These are phyloP conservation scores for Amniataba percoides DNA, from an alignment of 2,797 vertebrate species.

Conservation along the genomic window DNA sequence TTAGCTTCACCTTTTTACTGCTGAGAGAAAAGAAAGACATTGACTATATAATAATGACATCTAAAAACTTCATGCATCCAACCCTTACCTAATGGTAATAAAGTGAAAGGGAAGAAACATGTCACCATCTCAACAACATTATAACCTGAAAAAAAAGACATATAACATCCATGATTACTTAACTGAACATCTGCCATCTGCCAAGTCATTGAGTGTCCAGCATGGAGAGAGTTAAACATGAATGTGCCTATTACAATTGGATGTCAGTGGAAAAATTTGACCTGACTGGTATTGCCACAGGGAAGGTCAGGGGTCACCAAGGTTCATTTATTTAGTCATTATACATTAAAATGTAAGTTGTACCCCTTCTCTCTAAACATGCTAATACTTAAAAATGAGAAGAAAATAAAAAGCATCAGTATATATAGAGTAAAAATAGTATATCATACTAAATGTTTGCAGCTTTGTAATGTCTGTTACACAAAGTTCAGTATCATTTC, in stretches of 20 bases:
- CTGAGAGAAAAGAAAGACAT: not conserved
- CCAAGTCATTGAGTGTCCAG: not conserved
- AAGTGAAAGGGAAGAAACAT: not conserved
- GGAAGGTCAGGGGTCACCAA: too few species aligned
- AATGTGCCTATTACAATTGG: not conserved
- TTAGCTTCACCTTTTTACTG: conserved; percentile 87
- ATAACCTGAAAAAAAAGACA: not conserved
- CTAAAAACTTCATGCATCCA: not conserved
- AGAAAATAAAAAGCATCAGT: too few species aligned
- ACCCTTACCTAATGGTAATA: not conserved
- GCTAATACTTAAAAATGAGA: too few species aligned
- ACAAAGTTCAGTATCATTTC: too few species aligned
- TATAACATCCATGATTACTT: not conserved
- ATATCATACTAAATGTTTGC: too few species aligned
- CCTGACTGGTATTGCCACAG: not conserved
- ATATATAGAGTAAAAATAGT: too few species aligned
- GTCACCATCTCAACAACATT: not conserved
- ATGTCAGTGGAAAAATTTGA: too few species aligned
- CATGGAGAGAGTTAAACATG: not conserved
- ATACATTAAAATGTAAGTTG: too few species aligned
- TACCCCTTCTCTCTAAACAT: too few species aligned
- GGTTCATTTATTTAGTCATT: too few species aligned
- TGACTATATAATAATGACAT: not conserved
- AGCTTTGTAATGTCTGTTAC: too few species aligned
- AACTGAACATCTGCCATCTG: not conserved